Base-by-base conservation (phyloP, 1,140 invertebrate species). In the Caenorhabditis inopinata region DNA sequence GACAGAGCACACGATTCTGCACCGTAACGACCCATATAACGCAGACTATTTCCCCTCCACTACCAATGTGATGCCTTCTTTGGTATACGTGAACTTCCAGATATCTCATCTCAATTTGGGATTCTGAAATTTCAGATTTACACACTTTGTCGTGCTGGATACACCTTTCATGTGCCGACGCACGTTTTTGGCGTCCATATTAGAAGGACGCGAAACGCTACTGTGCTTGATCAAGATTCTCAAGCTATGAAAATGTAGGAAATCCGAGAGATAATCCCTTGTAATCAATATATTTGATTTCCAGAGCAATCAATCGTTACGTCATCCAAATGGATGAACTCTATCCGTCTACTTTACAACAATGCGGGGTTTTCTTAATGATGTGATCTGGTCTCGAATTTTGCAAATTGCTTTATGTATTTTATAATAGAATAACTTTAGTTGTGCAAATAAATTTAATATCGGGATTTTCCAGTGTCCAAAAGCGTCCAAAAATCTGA, bases 41-140 rank as follows among this genome's bases (percentile, higher is more conserved):
- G 58, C 58, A n/a, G 58, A 68, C 25, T 68, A 68, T 68, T 68
- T 68, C 3, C 58, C 58, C 2, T 68, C 58, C 32, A 68, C 32
- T 12, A 42, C 38, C 32, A 68, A 68, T 12, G 32, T 38, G n/a
- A 68, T 68, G 58, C 58, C 35, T 38, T 35, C 58, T 21, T 38
- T 68, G 32, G 58, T 68, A 29, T 5, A 18, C 9, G 23, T 23
- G 23, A 25, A 21, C 23, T 2, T 18, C 4, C 27, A 6, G 7
- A 53, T 53, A 9, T 53, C 1, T 4, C 12, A 25, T 53, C 12
- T 2, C 23, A 1, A 23, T 38, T 38, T n/a, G n/a, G n/a, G n/a
- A n/a, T n/a, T n/a, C n/a, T n/a, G n/a, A n/a, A n/a, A n/a, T n/a
- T 68, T 9, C 32, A 68, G 58, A 21, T 68, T 9, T 68, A 68